phyloP scores from a whole-genome alignment of 2,113 vertebrate genomes.

The Lepus timidus region DNA sequence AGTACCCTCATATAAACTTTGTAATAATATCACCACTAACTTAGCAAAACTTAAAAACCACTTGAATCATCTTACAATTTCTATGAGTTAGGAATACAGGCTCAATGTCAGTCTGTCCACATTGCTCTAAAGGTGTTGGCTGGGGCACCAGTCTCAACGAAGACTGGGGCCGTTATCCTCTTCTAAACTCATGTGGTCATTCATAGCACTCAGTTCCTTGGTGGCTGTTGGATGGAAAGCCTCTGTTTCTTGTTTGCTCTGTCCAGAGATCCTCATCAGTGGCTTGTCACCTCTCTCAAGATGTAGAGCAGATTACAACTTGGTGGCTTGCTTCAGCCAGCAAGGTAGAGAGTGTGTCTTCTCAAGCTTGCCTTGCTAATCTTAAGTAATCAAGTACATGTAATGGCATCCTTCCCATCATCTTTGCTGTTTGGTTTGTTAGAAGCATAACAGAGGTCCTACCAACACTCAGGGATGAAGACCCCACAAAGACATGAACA shows the following conservation, averaged over 20 bases:
- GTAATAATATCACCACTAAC: background rate
- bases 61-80: background rate
- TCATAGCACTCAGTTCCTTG: background rate
- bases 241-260: background rate
- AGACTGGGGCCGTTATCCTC: background rate
- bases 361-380: background rate
- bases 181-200: background rate
- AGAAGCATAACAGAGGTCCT: background rate
- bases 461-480: background rate
- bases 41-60: background rate
- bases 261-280: background rate
- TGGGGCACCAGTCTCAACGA: background rate
- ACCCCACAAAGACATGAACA: background rate
- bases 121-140: background rate
- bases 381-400: background rate
- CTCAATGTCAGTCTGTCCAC: background rate
- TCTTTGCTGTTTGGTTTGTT: background rate
- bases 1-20: background rate
- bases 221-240: background rate
- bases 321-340: background rate
- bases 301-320: background rate
- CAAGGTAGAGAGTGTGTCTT: background rate
- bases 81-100: background rate
- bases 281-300: background rate
- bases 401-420: background rate